These are phyloP conservation scores for Chelon labrosus DNA, from an alignment of 2,797 vertebrate genomes.

Conservation along the genomic window DNA sequence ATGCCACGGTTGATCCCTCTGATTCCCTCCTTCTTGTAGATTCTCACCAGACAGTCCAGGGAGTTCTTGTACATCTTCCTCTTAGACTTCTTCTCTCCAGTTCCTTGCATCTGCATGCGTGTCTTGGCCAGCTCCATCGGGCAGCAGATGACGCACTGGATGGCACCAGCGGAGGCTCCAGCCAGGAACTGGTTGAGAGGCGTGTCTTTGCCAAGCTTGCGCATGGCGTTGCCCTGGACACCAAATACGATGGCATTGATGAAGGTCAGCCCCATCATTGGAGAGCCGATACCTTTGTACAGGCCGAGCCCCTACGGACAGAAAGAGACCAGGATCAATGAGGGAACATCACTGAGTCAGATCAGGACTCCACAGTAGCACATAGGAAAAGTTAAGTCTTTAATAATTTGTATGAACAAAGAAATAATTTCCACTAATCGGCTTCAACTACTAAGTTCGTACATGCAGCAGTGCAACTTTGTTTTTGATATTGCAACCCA, in stretches of 20 bases:
- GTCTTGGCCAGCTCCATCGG: constrained; percentile 99
- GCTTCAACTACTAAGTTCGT: no score
- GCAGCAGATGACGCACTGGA: constrained; percentile 97
- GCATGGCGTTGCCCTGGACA: constrained; percentile 94
- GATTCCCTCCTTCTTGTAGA: constrained; percentile 93
- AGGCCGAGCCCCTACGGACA: constrained; percentile 88
- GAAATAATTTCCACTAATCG: no score
- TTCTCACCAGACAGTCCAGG: constrained; percentile 94
- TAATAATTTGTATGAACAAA: no score
- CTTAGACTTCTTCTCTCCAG: constrained; percentile 90
- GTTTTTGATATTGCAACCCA: no score
- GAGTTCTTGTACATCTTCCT: constrained; percentile 95
- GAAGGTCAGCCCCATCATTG: constrained; percentile 98
- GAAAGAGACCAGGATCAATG: constrained; percentile 7
- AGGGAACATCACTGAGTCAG: neutral
- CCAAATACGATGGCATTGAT: constrained; percentile 99
- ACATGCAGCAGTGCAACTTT: no score
- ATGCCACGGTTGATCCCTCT: constrained; percentile 94
- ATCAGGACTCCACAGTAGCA: neutral
- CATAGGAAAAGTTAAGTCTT: no score
- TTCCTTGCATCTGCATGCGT: constrained; percentile 97
- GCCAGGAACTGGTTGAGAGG: constrained; percentile 96
- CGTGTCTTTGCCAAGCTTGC: constrained; percentile 90
- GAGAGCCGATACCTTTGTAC: constrained; percentile 97
- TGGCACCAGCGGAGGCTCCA: constrained; percentile 92